Percentiles rank a stretch among this genome's conserved stretches.
These are phyloP conservation scores for Eriocheir sinensis DNA, from an alignment of 1,140 invertebrate genomes.

Conservation along the genomic window DNA sequence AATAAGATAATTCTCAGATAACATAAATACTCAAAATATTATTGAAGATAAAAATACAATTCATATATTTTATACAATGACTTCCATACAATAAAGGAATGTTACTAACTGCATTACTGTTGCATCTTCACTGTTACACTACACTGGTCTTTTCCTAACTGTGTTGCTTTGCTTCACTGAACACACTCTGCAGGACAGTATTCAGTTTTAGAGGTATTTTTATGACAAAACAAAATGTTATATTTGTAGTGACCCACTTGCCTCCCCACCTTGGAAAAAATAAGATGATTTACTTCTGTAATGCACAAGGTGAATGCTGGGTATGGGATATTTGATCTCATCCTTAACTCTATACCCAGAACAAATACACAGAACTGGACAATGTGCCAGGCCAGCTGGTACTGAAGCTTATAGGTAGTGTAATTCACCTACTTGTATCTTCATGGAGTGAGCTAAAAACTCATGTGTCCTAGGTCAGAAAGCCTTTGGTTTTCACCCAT, in stretches of 20 bases:
- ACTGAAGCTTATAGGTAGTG: no score
- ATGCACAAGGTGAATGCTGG: not conserved
- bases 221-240: not conserved
- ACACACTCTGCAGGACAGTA: not conserved
- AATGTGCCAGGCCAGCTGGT: no score
- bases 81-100: conserved; percentile 25
- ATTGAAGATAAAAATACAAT: not conserved
- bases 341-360: no score
- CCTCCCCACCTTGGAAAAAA: no score
- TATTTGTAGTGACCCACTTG: no score
- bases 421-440: no score
- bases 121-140: not conserved
- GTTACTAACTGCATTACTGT: not conserved
- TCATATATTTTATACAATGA: not conserved
- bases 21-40: not conserved
- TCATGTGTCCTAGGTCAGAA: no score
- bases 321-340: no score
- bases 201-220: not conserved
- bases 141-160: not conserved
- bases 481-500: no score
- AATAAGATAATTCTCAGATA: not conserved
- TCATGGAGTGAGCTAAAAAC: no score
- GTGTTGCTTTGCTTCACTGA: not conserved
- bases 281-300: not conserved
- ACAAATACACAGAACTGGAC: no score